Evolutionary conservation across 1,140 invertebrate species (phyloP).

Genomic region (Physella acuta): DNA sequence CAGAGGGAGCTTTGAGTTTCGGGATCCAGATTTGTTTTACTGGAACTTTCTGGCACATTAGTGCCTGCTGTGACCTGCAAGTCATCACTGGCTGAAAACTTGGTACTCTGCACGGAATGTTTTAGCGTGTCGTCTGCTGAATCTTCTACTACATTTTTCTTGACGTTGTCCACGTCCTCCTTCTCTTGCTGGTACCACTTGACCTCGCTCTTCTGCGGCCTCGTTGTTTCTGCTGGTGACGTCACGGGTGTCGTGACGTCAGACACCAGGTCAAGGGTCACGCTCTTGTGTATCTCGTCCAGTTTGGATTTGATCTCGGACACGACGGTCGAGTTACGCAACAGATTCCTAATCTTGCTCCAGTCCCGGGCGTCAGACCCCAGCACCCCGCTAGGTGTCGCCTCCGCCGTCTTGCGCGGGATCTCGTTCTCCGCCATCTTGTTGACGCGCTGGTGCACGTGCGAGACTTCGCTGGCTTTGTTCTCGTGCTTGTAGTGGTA

Average conservation of each 20-base stretch:
- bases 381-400: neutral
- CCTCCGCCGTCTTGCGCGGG: neutral
- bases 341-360: constrained; percentile 2
- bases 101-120: neutral
- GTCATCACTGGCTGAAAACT: neutral
- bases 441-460: neutral
- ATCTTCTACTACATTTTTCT: too few species aligned
- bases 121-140: too few species aligned
- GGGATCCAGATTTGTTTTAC: neutral
- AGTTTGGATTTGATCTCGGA: constrained; percentile 20
- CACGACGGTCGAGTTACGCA: constrained; percentile 12
- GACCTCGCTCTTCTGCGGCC: neutral
- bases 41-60: neutral
- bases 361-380: neutral
- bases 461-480: neutral
- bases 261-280: neutral
- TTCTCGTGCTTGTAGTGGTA: neutral
- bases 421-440: neutral
- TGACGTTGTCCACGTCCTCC: too few species aligned
- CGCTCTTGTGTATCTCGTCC: constrained; percentile 9
- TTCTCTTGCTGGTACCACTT: neutral
- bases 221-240: neutral
- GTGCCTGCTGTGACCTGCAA: neutral
- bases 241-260: neutral
- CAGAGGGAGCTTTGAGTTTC: too few species aligned